Percentiles rank a stretch among this genome's conserved stretches.
Conservation (phyloP, 2,888 invertebrate species). For the Ligdia adustata region DNA sequence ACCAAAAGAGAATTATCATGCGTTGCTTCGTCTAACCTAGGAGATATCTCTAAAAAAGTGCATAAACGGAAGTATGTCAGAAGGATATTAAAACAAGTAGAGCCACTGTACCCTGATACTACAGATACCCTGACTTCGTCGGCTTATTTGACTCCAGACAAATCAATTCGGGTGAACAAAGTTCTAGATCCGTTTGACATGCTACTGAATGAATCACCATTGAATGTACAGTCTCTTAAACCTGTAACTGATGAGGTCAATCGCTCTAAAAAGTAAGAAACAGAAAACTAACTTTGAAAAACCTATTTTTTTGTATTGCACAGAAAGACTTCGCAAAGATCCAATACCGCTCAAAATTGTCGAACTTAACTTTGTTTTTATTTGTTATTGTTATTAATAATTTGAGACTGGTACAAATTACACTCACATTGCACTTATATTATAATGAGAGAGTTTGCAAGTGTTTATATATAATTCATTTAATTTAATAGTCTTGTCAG, state of each 20-base stretch:
- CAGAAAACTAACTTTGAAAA: background rate
- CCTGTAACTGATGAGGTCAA: constrained; percentile 32
- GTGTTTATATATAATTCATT: too few species aligned
- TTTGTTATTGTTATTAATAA: too few species aligned
- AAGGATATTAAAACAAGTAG: constrained; percentile 62
- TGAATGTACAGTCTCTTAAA: constrained; percentile 20
- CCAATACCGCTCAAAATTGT: background rate
- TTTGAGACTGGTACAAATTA: too few species aligned
- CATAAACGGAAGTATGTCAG: constrained; percentile 74
- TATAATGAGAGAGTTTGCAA: too few species aligned
- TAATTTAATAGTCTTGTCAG: background rate
- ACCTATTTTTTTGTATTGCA: too few species aligned
- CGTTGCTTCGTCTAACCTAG: constrained; percentile 52
- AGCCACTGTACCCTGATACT: constrained; percentile 38
- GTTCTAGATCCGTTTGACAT: constrained; percentile 69
- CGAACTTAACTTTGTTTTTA: background rate
- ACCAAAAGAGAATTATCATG: constrained; percentile 69
- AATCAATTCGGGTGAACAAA: constrained; percentile 72
- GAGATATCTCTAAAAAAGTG: constrained; percentile 54
- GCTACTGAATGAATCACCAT: constrained; percentile 59
- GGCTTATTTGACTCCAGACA: constrained; percentile 70
- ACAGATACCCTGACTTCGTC: constrained; percentile 48
- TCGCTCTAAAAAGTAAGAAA: constrained; percentile 48
- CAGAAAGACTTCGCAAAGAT: too few species aligned
- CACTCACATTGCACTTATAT: too few species aligned